These are phyloP conservation scores for Nematostella vectensis DNA, from an alignment of 92 coral and sea anemone genomes.

Conservation along the genomic window DNA sequence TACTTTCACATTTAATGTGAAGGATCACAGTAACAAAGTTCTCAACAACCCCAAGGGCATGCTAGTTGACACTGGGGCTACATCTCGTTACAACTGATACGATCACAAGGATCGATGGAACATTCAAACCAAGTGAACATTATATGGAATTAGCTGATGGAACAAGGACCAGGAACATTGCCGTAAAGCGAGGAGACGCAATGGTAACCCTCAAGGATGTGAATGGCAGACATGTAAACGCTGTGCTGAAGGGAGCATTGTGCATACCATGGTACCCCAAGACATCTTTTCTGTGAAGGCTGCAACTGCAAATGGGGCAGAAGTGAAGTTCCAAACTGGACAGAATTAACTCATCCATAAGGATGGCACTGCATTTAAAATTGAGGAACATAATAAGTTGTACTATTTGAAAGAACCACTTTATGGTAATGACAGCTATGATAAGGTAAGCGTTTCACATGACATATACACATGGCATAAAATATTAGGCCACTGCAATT, in stretches of 20 bases:
- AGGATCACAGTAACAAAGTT: background rate
- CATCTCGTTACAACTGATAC: constrained; percentile 22
- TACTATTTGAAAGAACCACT: too few species aligned
- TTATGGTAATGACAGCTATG: too few species aligned
- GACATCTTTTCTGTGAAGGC: too few species aligned
- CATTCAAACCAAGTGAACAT: constrained; percentile 16
- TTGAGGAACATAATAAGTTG: too few species aligned
- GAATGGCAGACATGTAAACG: constrained; percentile 20
- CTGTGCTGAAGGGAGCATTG: constrained; percentile 27
- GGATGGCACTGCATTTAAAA: constrained; percentile 30
- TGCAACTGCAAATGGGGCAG: too few species aligned
- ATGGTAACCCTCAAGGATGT: constrained; percentile 20
- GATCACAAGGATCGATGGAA: constrained; percentile 29
- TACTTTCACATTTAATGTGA: constrained; percentile 15
- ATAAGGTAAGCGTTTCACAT: constrained; percentile 10
- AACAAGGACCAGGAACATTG: constrained; percentile 29
- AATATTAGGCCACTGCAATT: constrained; percentile 40
- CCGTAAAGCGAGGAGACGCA: constrained; percentile 33
- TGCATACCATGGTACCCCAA: constrained; percentile 34
- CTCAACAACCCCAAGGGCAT: constrained; percentile 1
- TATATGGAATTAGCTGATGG: constrained; percentile 35
- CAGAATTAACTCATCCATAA: too few species aligned
- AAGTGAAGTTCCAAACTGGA: too few species aligned
- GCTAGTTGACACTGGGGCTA: constrained; percentile 31
- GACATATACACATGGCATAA: constrained; percentile 25